Conservation (phyloP, 2,113 vertebrate genomes). For the Meleagris gallopavo region DNA sequence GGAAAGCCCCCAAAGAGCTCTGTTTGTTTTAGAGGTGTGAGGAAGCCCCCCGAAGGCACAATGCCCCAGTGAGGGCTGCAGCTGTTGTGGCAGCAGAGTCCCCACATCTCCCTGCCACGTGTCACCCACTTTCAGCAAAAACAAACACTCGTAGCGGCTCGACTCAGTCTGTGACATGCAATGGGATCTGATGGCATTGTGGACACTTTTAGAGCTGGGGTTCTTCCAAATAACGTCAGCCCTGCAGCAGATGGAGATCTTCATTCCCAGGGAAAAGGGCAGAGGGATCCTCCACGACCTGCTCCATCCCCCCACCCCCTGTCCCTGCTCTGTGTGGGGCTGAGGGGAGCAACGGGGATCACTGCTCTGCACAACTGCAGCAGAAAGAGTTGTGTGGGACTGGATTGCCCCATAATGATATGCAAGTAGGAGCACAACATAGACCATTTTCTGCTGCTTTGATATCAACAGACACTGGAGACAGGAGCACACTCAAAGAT, state of each 20-base stretch:
- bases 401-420: neutral
- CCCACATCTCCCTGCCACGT: neutral
- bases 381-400: neutral
- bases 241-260: constrained; percentile 9
- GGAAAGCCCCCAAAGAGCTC: constrained; percentile 54
- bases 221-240: neutral
- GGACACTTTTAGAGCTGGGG: neutral
- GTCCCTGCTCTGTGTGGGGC: fast-evolving
- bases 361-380: neutral
- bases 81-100: neutral
- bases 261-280: neutral
- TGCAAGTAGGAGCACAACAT: neutral
- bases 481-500: neutral
- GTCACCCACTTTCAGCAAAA: neutral
- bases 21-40: constrained; percentile 21
- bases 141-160: neutral
- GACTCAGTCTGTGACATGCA: neutral
- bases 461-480: fast-evolving
- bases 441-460: neutral
- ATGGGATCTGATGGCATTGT: neutral
- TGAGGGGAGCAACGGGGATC: neutral
- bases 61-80: neutral
- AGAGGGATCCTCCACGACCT: neutral
- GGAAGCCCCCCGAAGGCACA: neutral
- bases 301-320: neutral